Base-by-base conservation (phyloP, 2,113 vertebrate genomes). In the Murina feae region DNA sequence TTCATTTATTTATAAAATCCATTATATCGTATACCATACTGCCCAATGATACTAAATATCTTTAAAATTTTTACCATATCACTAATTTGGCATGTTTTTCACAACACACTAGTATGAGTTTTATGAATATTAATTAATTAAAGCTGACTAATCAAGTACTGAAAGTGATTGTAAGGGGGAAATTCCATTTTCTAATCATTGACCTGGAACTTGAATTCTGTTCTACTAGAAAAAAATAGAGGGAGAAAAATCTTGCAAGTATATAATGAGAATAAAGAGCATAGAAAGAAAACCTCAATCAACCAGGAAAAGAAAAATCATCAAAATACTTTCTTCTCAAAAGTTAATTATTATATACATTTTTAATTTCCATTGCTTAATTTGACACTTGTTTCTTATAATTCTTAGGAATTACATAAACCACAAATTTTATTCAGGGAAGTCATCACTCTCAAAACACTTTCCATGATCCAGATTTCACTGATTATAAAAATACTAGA, bases 341-440 rank as follows among this genome's bases (percentile, higher is more conserved):
- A 25, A 37, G 49, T 94, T 92, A 76, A 72, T 85, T 71, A 92
- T 37, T 49, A 49, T 7, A 21, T 72, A 49, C 21, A 94, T 86
- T 92, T 85, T 85, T 82, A 81, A 90, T 82, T 95, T 96, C 75
- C 68, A 82, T 16, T 51, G 25, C n/a, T 93, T 78, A 81, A 80
- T 37, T 76, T 37, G 20, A 75, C 28, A 49, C 23, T 71, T 68
- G n/a, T 53, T 85, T 53, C 20, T 51, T 68, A 28, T 4, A 76
- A 85, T 85, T 91, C 39, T 69, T 81, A 72, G 13, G 23, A 94
- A 80, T 42, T 83, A 39, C 20, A 68, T 72, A 30, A 87, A 79
- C 53, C 86, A 86, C 47, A 91, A 47, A 89, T 78, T 95, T 91
- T 89, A 71, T 74, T 79, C 75, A 83, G 10, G 93, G 84, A 25